A percentile compares a stretch with the other conserved stretches of the same genome.
Evolutionary conservation across 2,888 invertebrate genomes (phyloP).

Genomic region (Aromia moschata): DNA sequence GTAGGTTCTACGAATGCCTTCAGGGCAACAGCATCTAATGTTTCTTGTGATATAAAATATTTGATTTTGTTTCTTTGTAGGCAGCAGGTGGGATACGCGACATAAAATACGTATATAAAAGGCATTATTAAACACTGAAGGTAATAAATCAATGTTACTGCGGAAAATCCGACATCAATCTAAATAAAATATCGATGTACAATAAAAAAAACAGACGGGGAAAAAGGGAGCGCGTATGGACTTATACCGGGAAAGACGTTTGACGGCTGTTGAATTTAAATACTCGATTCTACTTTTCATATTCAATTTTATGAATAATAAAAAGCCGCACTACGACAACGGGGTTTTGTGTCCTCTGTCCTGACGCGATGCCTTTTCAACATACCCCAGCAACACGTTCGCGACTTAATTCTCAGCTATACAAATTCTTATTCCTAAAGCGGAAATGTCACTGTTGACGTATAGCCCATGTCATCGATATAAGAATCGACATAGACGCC

Average conservation of each 20-base stretch:
- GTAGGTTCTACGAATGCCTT: no score
- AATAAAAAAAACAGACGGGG: slow-evolving; percentile 23
- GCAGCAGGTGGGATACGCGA: no score
- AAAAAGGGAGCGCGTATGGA: slow-evolving; percentile 19
- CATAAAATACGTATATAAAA: no score
- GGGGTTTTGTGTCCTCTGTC: slow-evolving; percentile 5
- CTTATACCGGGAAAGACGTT: slow-evolving; percentile 37
- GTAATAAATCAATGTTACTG: slow-evolving; percentile 42
- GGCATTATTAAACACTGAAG: slow-evolving; percentile 21
- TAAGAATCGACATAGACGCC: no score
- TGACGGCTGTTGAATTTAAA: slow-evolving; percentile 39
- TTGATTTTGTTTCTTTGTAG: no score
- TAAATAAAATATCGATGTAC: slow-evolving; percentile 45
- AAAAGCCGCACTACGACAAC: slow-evolving; percentile 22
- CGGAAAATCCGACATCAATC: slow-evolving; percentile 41
- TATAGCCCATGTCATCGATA: no score
- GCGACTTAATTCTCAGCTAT: no score
- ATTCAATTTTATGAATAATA: slow-evolving; percentile 26
- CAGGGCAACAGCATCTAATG: no score
- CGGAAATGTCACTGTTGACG: no score
- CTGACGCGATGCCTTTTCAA: slow-evolving; percentile 1
- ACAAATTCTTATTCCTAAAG: no score
- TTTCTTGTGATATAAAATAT: no score
- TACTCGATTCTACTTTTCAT: slow-evolving; percentile 27
- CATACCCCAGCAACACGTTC: not conserved